Conservation (phyloP, 2,797 vertebrate genomes). For the Acipenser transmontanus region DNA sequence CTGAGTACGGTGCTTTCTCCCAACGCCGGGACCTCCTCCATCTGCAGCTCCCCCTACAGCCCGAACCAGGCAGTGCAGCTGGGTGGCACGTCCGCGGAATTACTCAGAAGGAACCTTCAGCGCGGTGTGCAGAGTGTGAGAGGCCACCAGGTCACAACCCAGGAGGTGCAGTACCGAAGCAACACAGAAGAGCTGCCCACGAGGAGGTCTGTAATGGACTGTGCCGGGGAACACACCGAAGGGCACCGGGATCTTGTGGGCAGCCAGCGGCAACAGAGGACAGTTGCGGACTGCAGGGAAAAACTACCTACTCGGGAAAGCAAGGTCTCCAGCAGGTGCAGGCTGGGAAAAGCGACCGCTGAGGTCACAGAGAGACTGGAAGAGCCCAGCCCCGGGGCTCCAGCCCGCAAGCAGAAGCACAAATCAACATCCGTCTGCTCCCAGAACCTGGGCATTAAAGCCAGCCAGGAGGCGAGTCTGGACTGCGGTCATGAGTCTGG, state of each 20-base stretch:
- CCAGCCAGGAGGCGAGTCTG: conserved; percentile 16
- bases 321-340: fast-evolving
- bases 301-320: background rate
- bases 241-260: background rate
- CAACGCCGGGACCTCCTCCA: conserved; percentile 42
- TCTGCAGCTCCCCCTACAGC: conserved; percentile 63
- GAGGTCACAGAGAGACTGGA: background rate
- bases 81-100: conserved; percentile 43
- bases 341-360: background rate
- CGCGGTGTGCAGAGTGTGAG: too few relatives aligned
- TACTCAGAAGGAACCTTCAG: conserved; percentile 55
- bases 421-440: background rate
- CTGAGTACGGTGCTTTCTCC: conserved; percentile 56
- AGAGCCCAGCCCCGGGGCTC: fast-evolving
- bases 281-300: background rate
- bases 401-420: background rate
- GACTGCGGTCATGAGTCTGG: conserved; percentile 26
- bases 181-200: conserved; percentile 63
- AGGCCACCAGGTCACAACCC: conserved; percentile 15
- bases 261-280: background rate
- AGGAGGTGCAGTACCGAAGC: conserved; percentile 44
- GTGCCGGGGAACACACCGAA: conserved; percentile 8
- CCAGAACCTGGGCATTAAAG: conserved; percentile 10
- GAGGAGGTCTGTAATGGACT: conserved; percentile 22
- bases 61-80: conserved; percentile 50